These are phyloP conservation scores for Dascyllus trimaculatus DNA, from an alignment of 2,113 vertebrate species.

Conservation along the genomic window DNA sequence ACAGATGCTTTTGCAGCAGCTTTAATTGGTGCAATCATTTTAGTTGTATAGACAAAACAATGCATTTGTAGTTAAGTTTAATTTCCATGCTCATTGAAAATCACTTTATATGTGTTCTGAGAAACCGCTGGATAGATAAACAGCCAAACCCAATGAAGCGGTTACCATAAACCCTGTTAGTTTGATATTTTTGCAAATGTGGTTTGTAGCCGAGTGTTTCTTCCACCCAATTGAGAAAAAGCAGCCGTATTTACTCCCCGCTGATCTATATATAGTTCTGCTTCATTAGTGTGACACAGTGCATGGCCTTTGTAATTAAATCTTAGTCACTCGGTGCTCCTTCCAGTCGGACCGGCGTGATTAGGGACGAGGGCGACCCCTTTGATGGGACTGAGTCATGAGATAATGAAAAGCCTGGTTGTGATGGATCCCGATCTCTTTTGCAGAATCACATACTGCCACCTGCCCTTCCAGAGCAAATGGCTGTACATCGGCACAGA, in stretches of 20 bases:
- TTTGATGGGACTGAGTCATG: constrained; percentile 54
- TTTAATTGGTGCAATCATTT: neutral
- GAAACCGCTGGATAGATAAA: no score
- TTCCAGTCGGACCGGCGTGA: constrained; percentile 57
- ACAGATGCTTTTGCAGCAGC: neutral
- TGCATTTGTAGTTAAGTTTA: neutral
- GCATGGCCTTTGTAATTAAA: constrained; percentile 74
- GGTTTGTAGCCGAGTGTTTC: neutral
- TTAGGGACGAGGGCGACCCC: constrained; percentile 45
- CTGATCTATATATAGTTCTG: constrained; percentile 61
- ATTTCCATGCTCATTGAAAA: neutral
- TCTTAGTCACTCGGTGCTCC: constrained; percentile 61
- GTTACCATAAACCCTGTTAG: neutral
- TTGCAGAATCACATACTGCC: constrained; percentile 97
- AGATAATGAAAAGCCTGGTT: constrained; percentile 62
- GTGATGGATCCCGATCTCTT: constrained; percentile 70
- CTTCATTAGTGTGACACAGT: constrained; percentile 74
- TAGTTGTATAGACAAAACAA: neutral
- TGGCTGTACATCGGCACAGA: constrained; percentile 98
- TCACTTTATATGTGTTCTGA: neutral
- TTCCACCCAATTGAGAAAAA: constrained; percentile 27
- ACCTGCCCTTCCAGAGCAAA: constrained; percentile 99
- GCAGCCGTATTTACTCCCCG: constrained; percentile 47
- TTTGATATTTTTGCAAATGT: constrained; percentile 6
- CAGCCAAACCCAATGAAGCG: neutral